phyloP scores from a whole-genome alignment of 1,140 invertebrate species.

The Batillaria attramentaria region DNA sequence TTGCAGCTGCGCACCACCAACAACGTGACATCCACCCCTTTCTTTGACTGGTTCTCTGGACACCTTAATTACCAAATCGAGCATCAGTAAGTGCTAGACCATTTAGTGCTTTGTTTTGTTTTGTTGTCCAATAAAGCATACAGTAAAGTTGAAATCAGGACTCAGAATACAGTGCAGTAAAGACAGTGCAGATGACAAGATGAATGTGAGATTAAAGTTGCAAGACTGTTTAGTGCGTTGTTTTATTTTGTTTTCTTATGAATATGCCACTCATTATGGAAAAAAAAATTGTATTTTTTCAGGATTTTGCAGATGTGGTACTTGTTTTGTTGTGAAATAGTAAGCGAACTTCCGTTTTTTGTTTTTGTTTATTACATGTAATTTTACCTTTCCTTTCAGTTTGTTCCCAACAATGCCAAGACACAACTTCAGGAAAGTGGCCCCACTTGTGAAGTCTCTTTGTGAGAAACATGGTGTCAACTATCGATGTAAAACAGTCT shows the following conservation, averaged over 20 bases:
- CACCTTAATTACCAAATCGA: conserved; percentile 71
- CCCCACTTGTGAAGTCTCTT: conserved; percentile 66
- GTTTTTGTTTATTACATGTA: no score
- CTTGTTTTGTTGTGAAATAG: background rate
- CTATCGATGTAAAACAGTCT: conserved; percentile 65
- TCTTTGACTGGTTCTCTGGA: conserved; percentile 70
- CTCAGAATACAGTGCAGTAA: no score
- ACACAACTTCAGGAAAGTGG: conserved; percentile 68
- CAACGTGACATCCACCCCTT: conserved; percentile 56
- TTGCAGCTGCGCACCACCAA: conserved; percentile 61
- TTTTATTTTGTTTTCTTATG: no score
- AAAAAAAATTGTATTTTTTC: no score
- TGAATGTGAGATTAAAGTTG: no score
- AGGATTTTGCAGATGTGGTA: background rate
- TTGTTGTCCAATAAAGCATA: background rate
- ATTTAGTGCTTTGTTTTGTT: background rate
- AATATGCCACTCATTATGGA: no score
- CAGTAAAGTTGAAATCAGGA: background rate
- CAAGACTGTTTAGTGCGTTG: no score
- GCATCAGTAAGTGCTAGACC: conserved; percentile 69
- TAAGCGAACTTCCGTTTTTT: no score
- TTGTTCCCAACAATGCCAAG: conserved; percentile 72
- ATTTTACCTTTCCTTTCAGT: no score
- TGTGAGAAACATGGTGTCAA: conserved; percentile 70
- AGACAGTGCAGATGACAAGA: background rate